Conservation (phyloP, 2,888 invertebrate genomes). For the Tridacna crocea region DNA sequence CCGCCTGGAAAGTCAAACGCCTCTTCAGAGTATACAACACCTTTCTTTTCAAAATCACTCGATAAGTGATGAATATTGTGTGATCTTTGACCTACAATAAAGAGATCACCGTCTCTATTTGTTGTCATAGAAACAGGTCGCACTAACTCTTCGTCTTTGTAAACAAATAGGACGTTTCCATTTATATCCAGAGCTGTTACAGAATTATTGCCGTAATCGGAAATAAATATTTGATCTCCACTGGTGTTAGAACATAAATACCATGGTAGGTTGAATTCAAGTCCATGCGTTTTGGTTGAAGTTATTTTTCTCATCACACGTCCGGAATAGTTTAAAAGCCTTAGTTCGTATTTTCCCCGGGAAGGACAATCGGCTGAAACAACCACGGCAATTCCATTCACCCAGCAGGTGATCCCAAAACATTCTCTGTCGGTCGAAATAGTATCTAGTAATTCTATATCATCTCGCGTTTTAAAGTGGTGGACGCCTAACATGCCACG, state of each 20-base stretch:
- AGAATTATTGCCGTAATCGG: constrained; percentile 52
- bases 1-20: constrained; percentile 56
- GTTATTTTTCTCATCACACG: constrained; percentile 23
- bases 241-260: constrained; percentile 39
- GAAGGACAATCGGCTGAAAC: constrained; percentile 27
- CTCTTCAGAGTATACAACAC: constrained; percentile 45
- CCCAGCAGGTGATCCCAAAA: constrained; percentile 52
- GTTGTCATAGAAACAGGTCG: constrained; percentile 49
- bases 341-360: constrained; percentile 42
- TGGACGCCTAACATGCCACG: constrained; percentile 44
- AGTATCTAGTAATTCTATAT: constrained; percentile 29
- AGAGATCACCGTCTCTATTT: constrained; percentile 43
- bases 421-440: constrained; percentile 42
- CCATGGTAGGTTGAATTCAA: constrained; percentile 57
- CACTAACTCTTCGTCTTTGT: constrained; percentile 42
- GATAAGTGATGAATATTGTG: constrained; percentile 55
- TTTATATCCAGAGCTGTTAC: constrained; percentile 52
- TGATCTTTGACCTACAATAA: constrained; percentile 52
- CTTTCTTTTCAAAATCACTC: constrained; percentile 35
- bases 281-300: constrained; percentile 20
- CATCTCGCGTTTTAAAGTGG: constrained; percentile 14
- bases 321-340: constrained; percentile 48
- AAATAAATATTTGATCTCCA: constrained; percentile 45
- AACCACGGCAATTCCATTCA: constrained; percentile 44
- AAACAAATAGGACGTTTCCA: constrained; percentile 40